Percentiles rank a stretch among this genome's conserved stretches.
These are phyloP conservation scores for Cephalopholis sonnerati DNA, from an alignment of 2,113 vertebrate species.

Conservation along the genomic window DNA sequence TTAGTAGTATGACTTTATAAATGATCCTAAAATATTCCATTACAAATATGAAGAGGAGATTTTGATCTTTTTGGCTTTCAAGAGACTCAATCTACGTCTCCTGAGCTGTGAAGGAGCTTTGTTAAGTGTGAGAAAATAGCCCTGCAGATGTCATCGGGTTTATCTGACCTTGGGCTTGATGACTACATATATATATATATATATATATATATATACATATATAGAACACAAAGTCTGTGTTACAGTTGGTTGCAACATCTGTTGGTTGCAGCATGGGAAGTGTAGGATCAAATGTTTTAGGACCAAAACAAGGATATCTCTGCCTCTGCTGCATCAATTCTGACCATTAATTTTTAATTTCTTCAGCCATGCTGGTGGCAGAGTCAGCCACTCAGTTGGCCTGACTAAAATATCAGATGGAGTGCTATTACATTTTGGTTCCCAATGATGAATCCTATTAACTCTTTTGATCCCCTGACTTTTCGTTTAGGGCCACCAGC, in stretches of 20 bases:
- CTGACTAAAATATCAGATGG: not conserved
- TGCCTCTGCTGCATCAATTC: not conserved
- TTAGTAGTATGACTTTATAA: constrained; percentile 9
- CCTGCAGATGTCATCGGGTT: not conserved
- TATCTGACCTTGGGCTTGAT: not conserved
- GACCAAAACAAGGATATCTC: not conserved
- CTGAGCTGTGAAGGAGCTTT: not conserved
- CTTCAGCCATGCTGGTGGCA: not conserved
- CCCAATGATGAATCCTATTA: not conserved
- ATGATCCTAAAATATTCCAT: constrained; percentile 16
- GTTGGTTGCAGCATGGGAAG: not conserved
- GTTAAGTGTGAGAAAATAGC: not conserved
- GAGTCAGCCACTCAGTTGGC: not conserved
- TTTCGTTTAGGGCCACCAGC: no score
- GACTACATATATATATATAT: not conserved
- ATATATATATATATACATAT: no score
- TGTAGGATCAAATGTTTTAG: not conserved
- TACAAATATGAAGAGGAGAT: not conserved
- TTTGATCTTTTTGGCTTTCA: not conserved
- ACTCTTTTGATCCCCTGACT: not conserved
- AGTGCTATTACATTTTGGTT: not conserved
- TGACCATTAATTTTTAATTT: not conserved
- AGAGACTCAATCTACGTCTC: not conserved
- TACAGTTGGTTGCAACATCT: not conserved
- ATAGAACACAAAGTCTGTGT: not conserved